These are phyloP conservation scores for Barnardius zonarius DNA, from an alignment of 2,113 vertebrate species.

Conservation along the genomic window DNA sequence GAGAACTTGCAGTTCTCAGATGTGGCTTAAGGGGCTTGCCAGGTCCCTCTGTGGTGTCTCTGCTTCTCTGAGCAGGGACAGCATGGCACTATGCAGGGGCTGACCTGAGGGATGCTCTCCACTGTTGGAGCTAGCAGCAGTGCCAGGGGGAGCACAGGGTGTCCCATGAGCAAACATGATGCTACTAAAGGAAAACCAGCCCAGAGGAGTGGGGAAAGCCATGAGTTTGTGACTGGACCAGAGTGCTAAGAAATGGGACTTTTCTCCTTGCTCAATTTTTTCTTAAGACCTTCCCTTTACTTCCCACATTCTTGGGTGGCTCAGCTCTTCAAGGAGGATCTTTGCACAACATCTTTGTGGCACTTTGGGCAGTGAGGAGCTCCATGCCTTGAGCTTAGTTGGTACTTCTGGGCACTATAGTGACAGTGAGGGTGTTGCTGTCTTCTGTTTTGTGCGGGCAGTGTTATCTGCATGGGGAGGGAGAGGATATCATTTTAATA, in stretches of 20 bases:
- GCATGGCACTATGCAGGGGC: rapidly evolving
- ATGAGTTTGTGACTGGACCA: rapidly evolving
- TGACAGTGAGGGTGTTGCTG: not conserved
- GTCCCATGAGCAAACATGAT: too few species aligned
- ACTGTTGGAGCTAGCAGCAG: not conserved
- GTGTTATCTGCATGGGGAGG: not conserved
- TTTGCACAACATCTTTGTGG: rapidly evolving
- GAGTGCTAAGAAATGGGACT: not conserved
- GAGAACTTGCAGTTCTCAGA: not conserved
- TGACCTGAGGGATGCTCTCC: not conserved
- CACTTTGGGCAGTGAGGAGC: not conserved
- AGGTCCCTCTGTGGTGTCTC: not conserved
- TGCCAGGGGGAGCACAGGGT: not conserved
- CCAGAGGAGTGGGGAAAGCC: rapidly evolving
- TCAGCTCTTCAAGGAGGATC: not conserved
- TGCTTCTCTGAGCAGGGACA: not conserved
- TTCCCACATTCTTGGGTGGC: not conserved
- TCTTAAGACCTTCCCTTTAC: not conserved
- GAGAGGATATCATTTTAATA: not conserved
- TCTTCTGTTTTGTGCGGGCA: not conserved
- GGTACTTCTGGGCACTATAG: not conserved
- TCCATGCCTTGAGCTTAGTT: not conserved
- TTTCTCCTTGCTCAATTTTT: not conserved
- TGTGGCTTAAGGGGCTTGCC: not conserved
- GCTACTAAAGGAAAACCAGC: not conserved